Evolutionary conservation across 2,113 vertebrate genomes (phyloP), one percentile per base, ranked within the genome.

Genomic region (Nymphicus hollandicus): DNA sequence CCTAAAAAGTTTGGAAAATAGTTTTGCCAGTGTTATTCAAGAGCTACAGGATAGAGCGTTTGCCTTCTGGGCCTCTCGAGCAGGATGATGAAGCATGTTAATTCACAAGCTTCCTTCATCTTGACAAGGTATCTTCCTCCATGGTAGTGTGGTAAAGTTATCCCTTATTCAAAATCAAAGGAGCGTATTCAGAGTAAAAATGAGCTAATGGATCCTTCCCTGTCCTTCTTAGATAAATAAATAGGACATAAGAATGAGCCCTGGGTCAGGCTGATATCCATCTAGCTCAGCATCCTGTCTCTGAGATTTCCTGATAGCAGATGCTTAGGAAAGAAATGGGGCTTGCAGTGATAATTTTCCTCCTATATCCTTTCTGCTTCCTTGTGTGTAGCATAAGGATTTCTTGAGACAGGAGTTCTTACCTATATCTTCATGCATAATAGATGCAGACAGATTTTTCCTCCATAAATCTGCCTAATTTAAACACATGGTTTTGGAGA

Each of bases 161-260:
- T 58, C 20, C 17, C 44, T 65, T 52, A 83, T 17, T 83, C 43
- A 55, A 89, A 93, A 93, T 63, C 85, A 91, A 94, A 96, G 39
- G n/a, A 91, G 64, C 1, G 1, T 11, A 73, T 47, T 90, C 47
- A 84, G 88, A 79, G 39, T 24, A 69, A 86, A 94, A 90, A 71
- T 65, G 77, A 91, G 52, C 88, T 81, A 72, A 69, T 53, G 31
- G 43, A 27, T 91, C 56, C 49, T 19, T 56, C 23, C 29, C 13
- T 12, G 52, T 49, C 28, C 61, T 52, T 52, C 73, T 91, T 81
- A 81, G 22, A 64, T 60, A 93, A 94, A 95, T 86, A 95, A 93
- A 94, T 7, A 91, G 72, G 53, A 68, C 17, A 28, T 14, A 60
- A 93, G 72, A 72, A 81, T 43, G 23, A 87, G 73, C n/a, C 77